Conservation (phyloP, 2,888 invertebrate species). For the Andrena minutula region DNA sequence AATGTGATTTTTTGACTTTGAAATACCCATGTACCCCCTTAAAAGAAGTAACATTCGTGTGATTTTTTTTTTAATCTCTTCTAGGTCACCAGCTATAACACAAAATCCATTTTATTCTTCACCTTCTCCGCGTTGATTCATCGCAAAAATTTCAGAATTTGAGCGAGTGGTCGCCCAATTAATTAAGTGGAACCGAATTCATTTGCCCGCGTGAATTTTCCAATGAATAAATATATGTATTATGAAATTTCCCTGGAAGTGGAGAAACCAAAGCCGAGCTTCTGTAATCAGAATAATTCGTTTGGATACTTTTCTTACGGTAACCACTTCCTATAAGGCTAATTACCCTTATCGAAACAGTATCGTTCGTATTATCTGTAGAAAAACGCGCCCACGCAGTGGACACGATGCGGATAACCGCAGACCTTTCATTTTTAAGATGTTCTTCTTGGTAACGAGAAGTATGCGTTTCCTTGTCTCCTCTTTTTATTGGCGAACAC, state of each 20-base stretch:
- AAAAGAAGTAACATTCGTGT: no score
- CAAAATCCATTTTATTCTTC: no score
- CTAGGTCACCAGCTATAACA: no score
- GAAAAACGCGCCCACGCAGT: constrained; percentile 2
- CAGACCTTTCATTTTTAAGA: neutral
- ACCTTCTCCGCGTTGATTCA: neutral
- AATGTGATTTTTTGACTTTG: no score
- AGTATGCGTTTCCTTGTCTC: constrained; percentile 2
- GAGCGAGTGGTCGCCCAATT: neutral
- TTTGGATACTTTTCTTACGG: constrained; percentile 46
- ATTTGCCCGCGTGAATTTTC: neutral
- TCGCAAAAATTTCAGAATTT: neutral
- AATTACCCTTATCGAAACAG: constrained; percentile 65
- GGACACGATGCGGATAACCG: constrained; percentile 21
- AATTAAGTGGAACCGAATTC: constrained; percentile 33
- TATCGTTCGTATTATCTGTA: constrained; percentile 61
- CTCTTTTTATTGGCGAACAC: neutral
- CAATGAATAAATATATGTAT: constrained; percentile 10
- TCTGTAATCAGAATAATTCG: constrained; percentile 58
- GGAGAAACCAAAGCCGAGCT: neutral
- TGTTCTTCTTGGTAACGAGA: neutral
- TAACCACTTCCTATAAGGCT: constrained; percentile 71
- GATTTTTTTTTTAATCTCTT: no score
- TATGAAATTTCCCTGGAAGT: constrained; percentile 39
- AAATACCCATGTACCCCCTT: no score